Conservation (phyloP, 2,888 invertebrate genomes). For the Cremastobaeus sp. region DNA sequence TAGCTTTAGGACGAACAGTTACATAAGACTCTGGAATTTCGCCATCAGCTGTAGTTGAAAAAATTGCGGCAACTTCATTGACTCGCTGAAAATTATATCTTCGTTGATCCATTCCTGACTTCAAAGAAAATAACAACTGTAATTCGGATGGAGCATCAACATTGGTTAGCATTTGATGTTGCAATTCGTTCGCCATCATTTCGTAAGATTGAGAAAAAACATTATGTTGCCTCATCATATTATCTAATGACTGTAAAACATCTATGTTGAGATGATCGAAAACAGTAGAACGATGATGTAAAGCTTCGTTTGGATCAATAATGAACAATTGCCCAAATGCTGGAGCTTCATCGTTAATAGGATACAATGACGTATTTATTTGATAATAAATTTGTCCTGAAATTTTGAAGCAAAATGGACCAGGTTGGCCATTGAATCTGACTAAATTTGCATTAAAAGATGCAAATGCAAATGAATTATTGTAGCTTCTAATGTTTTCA, state of each 20-base stretch:
- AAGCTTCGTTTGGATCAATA: too few species aligned
- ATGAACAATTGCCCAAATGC: too few species aligned
- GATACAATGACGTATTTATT: conserved; percentile 43
- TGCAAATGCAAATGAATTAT: neutral
- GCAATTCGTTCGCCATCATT: too few species aligned
- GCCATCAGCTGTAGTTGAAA: neutral
- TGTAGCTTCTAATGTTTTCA: neutral
- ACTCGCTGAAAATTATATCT: conserved; percentile 1
- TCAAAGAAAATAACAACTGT: too few species aligned
- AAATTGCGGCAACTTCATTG: neutral
- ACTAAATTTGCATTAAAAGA: conserved; percentile 1
- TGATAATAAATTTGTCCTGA: too few species aligned
- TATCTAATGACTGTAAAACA: conserved; percentile 40
- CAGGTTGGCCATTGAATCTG: conserved; percentile 2
- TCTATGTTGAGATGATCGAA: conserved; percentile 27
- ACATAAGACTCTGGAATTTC: neutral
- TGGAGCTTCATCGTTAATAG: conserved; percentile 43
- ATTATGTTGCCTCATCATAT: conserved; percentile 51
- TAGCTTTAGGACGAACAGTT: neutral
- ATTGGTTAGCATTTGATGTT: conserved; percentile 21
- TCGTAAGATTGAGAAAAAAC: too few species aligned
- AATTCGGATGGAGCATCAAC: too few species aligned
- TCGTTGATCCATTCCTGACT: neutral
- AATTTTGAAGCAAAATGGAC: too few species aligned
- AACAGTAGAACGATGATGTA: neutral